phyloP scores from a whole-genome alignment of 2,797 vertebrate genomes.

The Intellagama lesueurii region DNA sequence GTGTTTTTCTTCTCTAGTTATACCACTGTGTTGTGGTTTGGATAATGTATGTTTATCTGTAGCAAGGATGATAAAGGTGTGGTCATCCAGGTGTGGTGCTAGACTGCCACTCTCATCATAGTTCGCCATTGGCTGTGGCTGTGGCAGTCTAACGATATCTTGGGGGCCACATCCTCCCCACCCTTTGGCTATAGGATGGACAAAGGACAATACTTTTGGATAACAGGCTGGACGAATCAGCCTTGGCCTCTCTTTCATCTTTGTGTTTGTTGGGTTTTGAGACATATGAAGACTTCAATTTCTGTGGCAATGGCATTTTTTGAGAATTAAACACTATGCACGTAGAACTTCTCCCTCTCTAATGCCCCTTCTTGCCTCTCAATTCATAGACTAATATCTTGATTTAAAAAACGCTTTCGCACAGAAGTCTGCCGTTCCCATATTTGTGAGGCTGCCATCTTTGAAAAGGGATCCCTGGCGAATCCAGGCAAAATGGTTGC shows the following conservation, averaged over 20 bases:
- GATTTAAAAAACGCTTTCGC: neutral
- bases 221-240: neutral
- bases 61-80: neutral
- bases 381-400: neutral
- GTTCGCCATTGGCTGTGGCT: neutral
- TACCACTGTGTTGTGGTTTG: neutral
- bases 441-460: neutral
- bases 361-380: neutral
- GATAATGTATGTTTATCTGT: neutral
- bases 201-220: neutral
- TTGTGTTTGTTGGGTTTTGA: neutral
- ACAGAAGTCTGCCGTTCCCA: neutral
- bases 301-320: neutral
- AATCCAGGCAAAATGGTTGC: neutral
- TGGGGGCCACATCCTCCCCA: neutral
- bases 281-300: neutral
- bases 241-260: neutral
- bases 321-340: neutral
- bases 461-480: neutral
- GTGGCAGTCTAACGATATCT: neutral
- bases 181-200: neutral
- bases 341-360: neutral
- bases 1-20: neutral
- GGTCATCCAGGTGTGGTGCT: neutral
- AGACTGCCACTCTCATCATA: neutral